These are phyloP conservation scores for Dendrocincla tyrannina DNA, from an alignment of 2,797 vertebrate species.

Conservation along the genomic window DNA sequence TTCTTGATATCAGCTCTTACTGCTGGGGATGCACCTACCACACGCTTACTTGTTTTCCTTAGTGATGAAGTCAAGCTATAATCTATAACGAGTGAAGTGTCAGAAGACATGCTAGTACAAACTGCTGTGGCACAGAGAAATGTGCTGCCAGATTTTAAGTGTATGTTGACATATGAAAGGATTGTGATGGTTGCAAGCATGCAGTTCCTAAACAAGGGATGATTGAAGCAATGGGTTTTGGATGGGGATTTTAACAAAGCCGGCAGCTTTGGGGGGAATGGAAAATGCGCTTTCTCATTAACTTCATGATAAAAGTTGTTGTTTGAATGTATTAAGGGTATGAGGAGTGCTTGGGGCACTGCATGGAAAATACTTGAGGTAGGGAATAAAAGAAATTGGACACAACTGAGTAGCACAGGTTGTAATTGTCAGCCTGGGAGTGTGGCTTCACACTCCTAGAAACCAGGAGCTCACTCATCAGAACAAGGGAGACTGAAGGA, in stretches of 20 bases:
- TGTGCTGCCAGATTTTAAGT: background rate
- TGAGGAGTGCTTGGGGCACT: background rate
- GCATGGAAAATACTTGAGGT: background rate
- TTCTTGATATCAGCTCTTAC: background rate
- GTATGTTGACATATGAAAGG: fast-evolving
- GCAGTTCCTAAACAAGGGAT: background rate
- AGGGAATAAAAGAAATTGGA: background rate
- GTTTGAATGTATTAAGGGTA: background rate
- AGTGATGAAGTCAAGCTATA: background rate
- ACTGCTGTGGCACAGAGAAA: background rate
- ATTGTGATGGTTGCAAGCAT: background rate
- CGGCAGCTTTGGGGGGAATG: background rate
- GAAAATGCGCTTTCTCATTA: background rate
- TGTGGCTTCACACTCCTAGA: background rate
- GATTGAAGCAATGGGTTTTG: background rate
- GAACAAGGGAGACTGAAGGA: background rate
- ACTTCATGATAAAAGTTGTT: background rate
- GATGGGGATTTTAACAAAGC: background rate
- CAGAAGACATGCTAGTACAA: background rate
- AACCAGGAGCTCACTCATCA: background rate
- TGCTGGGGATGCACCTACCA: background rate
- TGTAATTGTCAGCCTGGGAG: background rate
- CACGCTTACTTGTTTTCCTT: background rate
- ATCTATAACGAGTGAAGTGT: background rate
- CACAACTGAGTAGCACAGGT: background rate